Percentiles rank a stretch among this genome's conserved stretches.
Conservation (phyloP, 2,888 invertebrate genomes). For the Nowickia ferox region DNA sequence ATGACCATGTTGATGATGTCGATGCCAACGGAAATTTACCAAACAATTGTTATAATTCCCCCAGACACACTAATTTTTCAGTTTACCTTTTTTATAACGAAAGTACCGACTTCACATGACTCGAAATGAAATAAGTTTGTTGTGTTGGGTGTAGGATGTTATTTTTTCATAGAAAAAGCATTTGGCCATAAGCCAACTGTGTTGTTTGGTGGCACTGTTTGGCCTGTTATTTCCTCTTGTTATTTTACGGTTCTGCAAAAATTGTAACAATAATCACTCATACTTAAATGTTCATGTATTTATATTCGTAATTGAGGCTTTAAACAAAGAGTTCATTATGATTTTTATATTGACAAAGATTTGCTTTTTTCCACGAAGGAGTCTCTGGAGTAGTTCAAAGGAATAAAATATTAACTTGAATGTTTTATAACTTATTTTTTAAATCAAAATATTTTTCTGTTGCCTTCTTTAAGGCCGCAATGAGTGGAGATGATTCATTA, state of each 20-base stretch:
- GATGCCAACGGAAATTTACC: conserved; percentile 71
- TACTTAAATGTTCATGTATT: background rate
- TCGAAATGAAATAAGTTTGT: conserved; percentile 19
- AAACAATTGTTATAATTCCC: conserved; percentile 70
- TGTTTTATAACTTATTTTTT: background rate
- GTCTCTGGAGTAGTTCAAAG: background rate
- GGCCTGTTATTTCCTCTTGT: conserved; percentile 45
- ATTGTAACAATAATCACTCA: conserved; percentile 50
- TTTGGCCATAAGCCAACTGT: conserved; percentile 62
- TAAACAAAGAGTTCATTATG: conserved; percentile 44
- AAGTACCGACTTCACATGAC: background rate
- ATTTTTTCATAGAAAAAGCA: background rate
- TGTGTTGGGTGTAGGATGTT: background rate
- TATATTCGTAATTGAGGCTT: background rate
- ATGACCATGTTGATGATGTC: conserved; percentile 43
- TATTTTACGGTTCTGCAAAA: conserved; percentile 45
- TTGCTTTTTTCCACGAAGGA: background rate
- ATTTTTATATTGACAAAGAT: conserved; percentile 35
- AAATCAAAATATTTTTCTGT: background rate
- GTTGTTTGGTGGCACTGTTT: conserved; percentile 45
- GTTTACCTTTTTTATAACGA: conserved; percentile 32
- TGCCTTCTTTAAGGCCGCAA: background rate
- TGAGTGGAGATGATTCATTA: too few relatives aligned
- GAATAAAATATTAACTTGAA: conserved; percentile 7
- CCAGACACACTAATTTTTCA: conserved; percentile 57